Percentiles rank a stretch among this genome's conserved stretches.
Evolutionary conservation across 2,797 vertebrate genomes (phyloP).

Genomic region (Enteromius fasciolatus): DNA sequence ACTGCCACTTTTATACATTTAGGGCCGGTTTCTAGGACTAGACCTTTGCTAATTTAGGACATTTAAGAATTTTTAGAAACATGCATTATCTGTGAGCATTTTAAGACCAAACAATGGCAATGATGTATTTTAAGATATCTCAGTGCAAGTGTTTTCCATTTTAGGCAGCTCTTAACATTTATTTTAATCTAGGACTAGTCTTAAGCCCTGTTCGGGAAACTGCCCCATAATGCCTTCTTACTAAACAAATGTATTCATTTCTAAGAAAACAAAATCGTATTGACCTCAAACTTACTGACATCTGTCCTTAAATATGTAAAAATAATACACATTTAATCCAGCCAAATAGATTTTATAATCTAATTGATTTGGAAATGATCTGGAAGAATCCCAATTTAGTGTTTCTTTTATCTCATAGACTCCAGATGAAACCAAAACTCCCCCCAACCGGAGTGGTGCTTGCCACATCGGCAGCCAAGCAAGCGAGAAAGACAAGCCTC

Average conservation of each 20-base stretch:
- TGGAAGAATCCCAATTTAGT: neutral
- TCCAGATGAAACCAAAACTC: slow-evolving; percentile 51
- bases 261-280: neutral
- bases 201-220: too few species aligned
- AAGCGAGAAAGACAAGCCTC: slow-evolving; percentile 51
- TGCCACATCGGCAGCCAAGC: slow-evolving; percentile 52
- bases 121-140: too few species aligned
- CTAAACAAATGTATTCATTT: neutral
- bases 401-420: slow-evolving; percentile 35
- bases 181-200: too few species aligned
- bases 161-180: too few species aligned
- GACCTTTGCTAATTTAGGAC: too few species aligned
- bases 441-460: slow-evolving; percentile 43
- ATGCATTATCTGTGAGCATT: too few species aligned
- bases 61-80: too few species aligned
- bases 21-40: too few species aligned
- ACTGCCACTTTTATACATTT: neutral
- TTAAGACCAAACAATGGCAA: too few species aligned
- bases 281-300: neutral
- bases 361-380: neutral
- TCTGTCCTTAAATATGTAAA: neutral
- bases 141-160: too few species aligned
- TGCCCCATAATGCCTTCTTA: too few species aligned
- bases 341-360: neutral
- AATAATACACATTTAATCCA: neutral